phyloP scores from a whole-genome alignment of 1,140 invertebrate genomes.

The Drosophila novamexicana region DNA sequence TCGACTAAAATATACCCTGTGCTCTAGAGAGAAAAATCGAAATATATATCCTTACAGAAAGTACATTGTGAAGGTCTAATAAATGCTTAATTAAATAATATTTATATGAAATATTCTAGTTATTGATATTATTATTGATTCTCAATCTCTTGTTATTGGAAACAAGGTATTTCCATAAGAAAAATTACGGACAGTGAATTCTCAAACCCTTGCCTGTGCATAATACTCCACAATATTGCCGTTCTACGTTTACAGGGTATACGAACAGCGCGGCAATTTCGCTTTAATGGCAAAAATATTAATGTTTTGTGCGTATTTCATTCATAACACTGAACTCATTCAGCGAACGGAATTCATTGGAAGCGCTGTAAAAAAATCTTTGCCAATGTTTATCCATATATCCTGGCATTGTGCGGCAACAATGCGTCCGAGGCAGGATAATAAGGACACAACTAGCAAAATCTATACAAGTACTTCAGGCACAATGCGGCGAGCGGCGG shows the following conservation, averaged over 20 bases:
- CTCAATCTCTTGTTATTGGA: no score
- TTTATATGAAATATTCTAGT: no score
- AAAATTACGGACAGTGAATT: no score
- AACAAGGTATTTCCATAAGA: no score
- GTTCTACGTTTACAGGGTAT: background rate
- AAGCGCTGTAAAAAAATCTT: slow-evolving; percentile 50
- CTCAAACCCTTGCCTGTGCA: no score
- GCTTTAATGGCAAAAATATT: slow-evolving; percentile 38
- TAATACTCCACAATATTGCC: background rate
- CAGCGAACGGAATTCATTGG: slow-evolving; percentile 48
- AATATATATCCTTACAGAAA: no score
- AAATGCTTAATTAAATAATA: no score
- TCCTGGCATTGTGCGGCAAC: slow-evolving; percentile 43
- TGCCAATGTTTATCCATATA: slow-evolving; percentile 10
- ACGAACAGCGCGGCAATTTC: slow-evolving; percentile 56
- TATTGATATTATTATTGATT: no score
- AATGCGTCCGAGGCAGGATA: slow-evolving; percentile 57
- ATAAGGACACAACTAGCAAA: slow-evolving; percentile 82
- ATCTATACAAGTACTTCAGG: slow-evolving; percentile 72
- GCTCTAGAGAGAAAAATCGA: no score
- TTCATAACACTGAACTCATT: slow-evolving; percentile 43
- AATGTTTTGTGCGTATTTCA: slow-evolving; percentile 32
- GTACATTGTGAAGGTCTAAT: no score
- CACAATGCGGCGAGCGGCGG: slow-evolving; percentile 46
- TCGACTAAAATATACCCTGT: slow-evolving; percentile 18